Conservation (phyloP, 2,113 vertebrate genomes). For the Fulica atra region DNA sequence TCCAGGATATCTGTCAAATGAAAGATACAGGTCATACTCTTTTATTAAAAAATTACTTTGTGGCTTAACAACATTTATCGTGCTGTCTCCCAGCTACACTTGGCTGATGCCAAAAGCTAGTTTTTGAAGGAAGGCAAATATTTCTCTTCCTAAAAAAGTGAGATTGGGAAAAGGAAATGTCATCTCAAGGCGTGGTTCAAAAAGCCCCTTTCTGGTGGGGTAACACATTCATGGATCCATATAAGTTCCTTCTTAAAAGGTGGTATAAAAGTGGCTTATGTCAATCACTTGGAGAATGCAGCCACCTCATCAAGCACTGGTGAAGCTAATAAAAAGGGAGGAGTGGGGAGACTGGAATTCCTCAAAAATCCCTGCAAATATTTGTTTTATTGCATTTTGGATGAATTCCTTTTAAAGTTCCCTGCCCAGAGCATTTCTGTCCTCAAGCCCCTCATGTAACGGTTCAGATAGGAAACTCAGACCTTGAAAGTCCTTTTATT, state of each 20-base stretch:
- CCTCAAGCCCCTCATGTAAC: not conserved
- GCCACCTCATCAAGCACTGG: not conserved
- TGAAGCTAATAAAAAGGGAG: not conserved
- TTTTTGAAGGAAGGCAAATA: not conserved
- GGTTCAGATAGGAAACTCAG: not conserved
- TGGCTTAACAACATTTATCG: not conserved
- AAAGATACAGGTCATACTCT: not conserved
- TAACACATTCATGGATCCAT: not conserved
- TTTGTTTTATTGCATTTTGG: slow-evolving; percentile 21
- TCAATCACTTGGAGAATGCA: not conserved
- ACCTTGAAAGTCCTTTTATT: not conserved
- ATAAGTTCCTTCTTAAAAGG: not conserved
- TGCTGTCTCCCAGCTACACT: not conserved
- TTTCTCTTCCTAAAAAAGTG: not conserved
- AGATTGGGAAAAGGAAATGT: not conserved
- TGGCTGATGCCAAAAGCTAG: not conserved
- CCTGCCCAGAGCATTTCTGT: slow-evolving; percentile 24
- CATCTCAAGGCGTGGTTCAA: not conserved
- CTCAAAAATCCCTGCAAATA: slow-evolving; percentile 11
- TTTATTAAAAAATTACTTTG: not conserved
- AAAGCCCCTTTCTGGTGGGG: not conserved
- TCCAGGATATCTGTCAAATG: not conserved
- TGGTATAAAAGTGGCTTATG: not conserved
- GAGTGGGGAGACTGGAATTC: not conserved
- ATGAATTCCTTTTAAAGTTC: slow-evolving; percentile 13